Evolutionary conservation across 2,888 invertebrate genomes (phyloP).

Genomic region (Chrysolina oricalcia): DNA sequence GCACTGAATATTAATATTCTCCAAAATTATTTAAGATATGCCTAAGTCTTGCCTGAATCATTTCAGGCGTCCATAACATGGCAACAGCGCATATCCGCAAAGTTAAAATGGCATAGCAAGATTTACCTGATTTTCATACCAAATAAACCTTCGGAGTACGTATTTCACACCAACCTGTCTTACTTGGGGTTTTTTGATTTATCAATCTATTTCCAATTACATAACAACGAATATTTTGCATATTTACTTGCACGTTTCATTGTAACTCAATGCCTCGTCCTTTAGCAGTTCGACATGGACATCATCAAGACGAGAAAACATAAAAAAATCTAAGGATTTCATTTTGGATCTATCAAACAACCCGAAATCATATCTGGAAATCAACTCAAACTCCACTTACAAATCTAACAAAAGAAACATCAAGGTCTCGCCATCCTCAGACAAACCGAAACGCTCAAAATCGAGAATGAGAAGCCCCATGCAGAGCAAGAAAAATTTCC

Average conservation of each 20-base stretch:
- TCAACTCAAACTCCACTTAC: slow-evolving; percentile 48
- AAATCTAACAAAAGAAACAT: slow-evolving; percentile 59
- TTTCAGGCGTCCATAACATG: no score
- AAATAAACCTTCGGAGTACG: no score
- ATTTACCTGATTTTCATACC: no score
- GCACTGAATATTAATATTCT: no score
- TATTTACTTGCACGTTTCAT: not conserved
- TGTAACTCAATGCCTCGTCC: not conserved
- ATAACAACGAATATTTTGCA: no score
- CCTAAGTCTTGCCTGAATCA: no score
- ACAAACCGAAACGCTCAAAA: slow-evolving; percentile 68
- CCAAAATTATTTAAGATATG: no score
- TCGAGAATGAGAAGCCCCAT: slow-evolving; percentile 69
- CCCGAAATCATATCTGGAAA: slow-evolving; percentile 50
- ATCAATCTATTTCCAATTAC: no score
- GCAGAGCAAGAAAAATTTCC: slow-evolving; percentile 65
- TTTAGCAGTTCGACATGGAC: slow-evolving; percentile 71
- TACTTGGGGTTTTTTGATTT: no score
- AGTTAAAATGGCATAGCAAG: no score
- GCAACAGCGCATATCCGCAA: no score
- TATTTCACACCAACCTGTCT: no score
- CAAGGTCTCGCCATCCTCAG: slow-evolving; percentile 58
- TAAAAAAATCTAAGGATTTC: slow-evolving; percentile 81
- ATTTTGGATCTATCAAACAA: slow-evolving; percentile 79
- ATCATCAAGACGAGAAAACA: slow-evolving; percentile 66